These are phyloP conservation scores for Apostichopus californicus DNA, from an alignment of 35 echinoderm and acorn worm genomes.

Conservation along the genomic window DNA sequence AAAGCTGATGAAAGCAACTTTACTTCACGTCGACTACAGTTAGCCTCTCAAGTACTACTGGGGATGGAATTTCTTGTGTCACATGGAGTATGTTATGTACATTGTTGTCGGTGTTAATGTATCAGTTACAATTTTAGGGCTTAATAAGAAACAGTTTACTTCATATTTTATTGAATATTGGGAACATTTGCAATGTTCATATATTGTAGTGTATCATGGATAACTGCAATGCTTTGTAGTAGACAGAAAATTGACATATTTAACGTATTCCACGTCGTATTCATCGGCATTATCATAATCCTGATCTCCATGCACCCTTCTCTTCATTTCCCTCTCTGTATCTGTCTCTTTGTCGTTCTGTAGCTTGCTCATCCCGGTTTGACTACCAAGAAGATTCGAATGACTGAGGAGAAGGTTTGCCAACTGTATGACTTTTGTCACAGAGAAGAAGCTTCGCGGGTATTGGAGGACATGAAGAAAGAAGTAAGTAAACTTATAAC, in stretches of 20 bases:
- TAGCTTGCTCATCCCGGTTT: constrained; percentile 4
- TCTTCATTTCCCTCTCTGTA: too few species aligned
- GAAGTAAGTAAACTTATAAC: not conserved
- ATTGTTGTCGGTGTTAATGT: not conserved
- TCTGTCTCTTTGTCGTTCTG: too few species aligned
- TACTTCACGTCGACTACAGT: not conserved
- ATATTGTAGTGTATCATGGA: too few species aligned
- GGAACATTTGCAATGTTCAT: too few species aligned
- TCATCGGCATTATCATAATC: too few species aligned
- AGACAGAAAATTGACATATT: too few species aligned
- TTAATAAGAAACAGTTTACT: too few species aligned
- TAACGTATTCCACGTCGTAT: too few species aligned
- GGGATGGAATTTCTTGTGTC: not conserved
- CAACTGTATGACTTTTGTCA: not conserved
- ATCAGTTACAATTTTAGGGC: not conserved
- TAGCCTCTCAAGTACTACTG: not conserved
- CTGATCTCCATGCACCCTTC: too few species aligned
- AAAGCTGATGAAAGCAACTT: not conserved
- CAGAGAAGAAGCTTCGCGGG: not conserved
- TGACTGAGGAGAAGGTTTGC: not conserved
- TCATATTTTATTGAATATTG: too few species aligned
- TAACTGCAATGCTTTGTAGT: too few species aligned
- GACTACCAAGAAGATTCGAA: not conserved
- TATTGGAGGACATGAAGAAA: not conserved
- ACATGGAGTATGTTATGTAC: not conserved